Conservation (phyloP, 2,797 vertebrate genomes). For the Poeciliopsis turneri region DNA sequence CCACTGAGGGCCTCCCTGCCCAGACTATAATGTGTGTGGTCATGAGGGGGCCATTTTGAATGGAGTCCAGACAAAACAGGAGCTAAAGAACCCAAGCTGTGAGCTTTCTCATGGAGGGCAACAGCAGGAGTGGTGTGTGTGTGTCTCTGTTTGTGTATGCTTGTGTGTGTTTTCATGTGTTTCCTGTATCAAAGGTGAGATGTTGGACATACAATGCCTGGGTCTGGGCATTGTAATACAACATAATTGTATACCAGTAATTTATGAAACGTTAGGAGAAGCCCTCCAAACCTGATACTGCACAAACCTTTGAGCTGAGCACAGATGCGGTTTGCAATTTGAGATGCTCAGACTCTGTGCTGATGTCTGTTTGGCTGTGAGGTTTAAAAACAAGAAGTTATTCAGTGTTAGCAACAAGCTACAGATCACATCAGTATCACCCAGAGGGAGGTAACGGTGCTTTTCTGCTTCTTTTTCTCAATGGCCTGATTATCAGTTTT, state of each 20-base stretch:
- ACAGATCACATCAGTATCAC: constrained; percentile 11
- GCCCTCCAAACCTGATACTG: constrained; percentile 58
- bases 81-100: constrained; percentile 74
- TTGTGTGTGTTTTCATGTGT: constrained; percentile 42
- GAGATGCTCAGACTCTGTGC: constrained; percentile 53
- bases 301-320: constrained; percentile 67
- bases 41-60: constrained; percentile 76
- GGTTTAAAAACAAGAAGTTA: constrained; percentile 55
- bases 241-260: constrained; percentile 63
- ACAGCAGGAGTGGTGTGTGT: constrained; percentile 42
- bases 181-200: constrained; percentile 40
- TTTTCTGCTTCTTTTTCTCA: neutral
- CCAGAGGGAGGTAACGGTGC: neutral
- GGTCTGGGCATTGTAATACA: constrained; percentile 62
- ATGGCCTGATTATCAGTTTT: neutral
- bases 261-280: constrained; percentile 66
- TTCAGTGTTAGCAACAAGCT: constrained; percentile 23
- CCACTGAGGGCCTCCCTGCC: constrained; percentile 67
- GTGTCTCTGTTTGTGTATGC: constrained; percentile 18
- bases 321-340: constrained; percentile 57
- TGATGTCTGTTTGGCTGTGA: constrained; percentile 49
- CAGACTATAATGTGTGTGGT: constrained; percentile 68
- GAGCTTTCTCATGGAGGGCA: constrained; percentile 66
- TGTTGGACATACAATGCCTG: constrained; percentile 59
- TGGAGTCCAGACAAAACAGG: constrained; percentile 74